Base-by-base conservation (phyloP, 2,113 vertebrate genomes). In the Trinectes maculatus region DNA sequence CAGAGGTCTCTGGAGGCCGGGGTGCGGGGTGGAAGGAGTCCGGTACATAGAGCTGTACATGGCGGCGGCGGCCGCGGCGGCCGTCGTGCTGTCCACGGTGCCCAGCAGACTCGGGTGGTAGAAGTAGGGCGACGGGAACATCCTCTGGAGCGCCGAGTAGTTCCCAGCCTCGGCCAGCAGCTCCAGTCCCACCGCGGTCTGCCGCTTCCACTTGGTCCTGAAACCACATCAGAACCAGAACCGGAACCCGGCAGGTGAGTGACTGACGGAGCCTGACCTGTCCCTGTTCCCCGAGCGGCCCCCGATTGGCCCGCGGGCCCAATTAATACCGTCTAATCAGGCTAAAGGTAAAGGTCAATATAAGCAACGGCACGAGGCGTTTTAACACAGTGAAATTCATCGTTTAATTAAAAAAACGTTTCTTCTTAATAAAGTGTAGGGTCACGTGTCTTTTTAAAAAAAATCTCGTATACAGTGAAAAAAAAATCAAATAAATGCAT, bases 1-100 rank as follows among this genome's bases (percentile, higher is more conserved):
- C 55, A 99, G 92, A 29, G 98, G 97, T 91, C 97, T 93, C 94
- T 98, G 97, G 71, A 98, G 93, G 86, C 94, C 89, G 31, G 96
- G 97, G 49, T 98, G 97, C 63, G 97, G 95, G 0, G 96, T 87
- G 0, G 96, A 91, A 59, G 96, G 96, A 96, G 96, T 98, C 95
- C 98, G 95, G 91, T 98, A 98, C 95, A 98, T 98, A 82, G 94
- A 96, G 93, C 95, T 98, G 94, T 98, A 99, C 97, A 99, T 97
- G 55, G 96, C 97, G 4, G 96, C 96, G 11, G 96, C 97, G 1
- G 96, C 96, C 0, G 98, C 96, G 0, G 98, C 97, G 7, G 98
- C 97, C 10, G 97, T 95, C 2, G 94, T 95, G 86, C 95, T 95
- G 95, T 98, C 97, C 95, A 99, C 94, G 79, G 95, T 94, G 79